Conservation (phyloP, 2,888 invertebrate species). For the Erynnis tages region DNA sequence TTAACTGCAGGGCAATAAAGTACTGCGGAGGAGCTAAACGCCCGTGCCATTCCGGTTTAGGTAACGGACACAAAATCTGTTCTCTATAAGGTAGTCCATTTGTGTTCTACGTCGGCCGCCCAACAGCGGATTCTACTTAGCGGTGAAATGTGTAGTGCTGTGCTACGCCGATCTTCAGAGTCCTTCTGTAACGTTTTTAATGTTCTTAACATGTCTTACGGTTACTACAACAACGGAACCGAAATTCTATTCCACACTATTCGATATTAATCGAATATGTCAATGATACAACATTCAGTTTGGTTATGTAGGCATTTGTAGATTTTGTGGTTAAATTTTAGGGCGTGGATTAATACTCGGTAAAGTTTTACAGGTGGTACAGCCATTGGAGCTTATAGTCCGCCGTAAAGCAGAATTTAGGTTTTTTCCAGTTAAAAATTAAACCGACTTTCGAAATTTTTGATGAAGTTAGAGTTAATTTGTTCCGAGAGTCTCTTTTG, state of each 20-base stretch:
- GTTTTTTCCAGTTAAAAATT: no score
- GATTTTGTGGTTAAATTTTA: no score
- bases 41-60: constrained; percentile 22
- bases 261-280: neutral
- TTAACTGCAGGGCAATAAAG: constrained; percentile 8
- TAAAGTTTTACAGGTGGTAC: no score
- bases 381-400: no score
- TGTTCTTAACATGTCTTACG: constrained; percentile 41
- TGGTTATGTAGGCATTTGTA: no score
- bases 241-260: constrained; percentile 1
- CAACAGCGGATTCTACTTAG: constrained; percentile 75
- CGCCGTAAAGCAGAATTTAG: no score
- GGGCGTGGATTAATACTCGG: no score
- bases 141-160: constrained; percentile 66
- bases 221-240: constrained; percentile 32
- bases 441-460: no score
- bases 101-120: constrained; percentile 48
- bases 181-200: constrained; percentile 42
- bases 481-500: no score
- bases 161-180: constrained; percentile 44
- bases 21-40: constrained; percentile 7
- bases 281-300: no score
- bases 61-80: constrained; percentile 24
- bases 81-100: constrained; percentile 70
- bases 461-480: no score